Evolutionary conservation across 2,797 vertebrate genomes (phyloP).

Genomic region (Lutjanus campechanus): DNA sequence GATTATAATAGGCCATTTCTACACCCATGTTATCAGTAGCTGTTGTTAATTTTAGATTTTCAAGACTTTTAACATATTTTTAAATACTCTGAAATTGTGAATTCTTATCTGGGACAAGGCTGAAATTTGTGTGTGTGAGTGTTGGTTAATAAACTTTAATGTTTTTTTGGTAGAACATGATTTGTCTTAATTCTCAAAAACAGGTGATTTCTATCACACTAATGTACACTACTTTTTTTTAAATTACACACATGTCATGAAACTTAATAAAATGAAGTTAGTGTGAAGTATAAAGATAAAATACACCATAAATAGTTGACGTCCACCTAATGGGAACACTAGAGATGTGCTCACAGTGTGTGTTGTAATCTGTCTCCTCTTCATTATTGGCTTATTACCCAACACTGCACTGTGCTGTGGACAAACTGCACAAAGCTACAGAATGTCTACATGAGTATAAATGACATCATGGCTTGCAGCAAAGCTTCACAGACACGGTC

Average conservation of each 20-base stretch:
- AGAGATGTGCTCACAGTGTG: conserved; percentile 4
- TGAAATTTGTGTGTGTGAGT: too few species aligned
- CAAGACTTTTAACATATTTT: too few species aligned
- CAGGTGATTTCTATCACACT: too few species aligned
- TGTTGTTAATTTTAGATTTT: too few species aligned
- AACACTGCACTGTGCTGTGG: conserved; percentile 10
- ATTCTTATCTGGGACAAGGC: too few species aligned
- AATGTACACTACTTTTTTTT: too few species aligned
- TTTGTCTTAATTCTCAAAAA: too few species aligned
- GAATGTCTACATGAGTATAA: background rate
- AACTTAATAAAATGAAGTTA: background rate
- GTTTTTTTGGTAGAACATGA: too few species aligned
- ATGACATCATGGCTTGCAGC: conserved; percentile 9
- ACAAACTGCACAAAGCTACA: background rate
- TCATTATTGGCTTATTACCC: conserved; percentile 1
- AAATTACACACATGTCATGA: background rate
- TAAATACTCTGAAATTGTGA: too few species aligned
- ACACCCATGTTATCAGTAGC: too few species aligned
- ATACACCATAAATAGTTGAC: background rate
- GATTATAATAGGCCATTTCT: too few species aligned
- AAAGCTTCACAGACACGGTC: background rate
- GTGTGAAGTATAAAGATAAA: background rate
- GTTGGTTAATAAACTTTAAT: too few species aligned
- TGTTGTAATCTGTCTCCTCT: conserved; percentile 23
- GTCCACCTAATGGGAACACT: background rate